These are phyloP conservation scores for Chelmon rostratus DNA, from an alignment of 2,797 vertebrate species.

Conservation along the genomic window DNA sequence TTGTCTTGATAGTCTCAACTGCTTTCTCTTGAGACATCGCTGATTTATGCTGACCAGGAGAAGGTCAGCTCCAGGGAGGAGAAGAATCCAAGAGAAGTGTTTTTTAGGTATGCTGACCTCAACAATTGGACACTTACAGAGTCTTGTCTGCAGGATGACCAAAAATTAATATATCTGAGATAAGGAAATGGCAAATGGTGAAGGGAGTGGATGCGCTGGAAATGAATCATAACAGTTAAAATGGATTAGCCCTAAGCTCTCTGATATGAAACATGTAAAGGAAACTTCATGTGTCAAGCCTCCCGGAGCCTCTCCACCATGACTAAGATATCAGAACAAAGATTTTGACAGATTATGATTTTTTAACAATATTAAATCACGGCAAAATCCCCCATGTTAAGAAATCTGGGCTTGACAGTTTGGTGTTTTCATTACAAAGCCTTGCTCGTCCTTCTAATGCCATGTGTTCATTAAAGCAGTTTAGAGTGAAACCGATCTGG, in stretches of 20 bases:
- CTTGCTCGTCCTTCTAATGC: slow-evolving; percentile 14
- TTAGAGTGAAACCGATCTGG: slow-evolving; percentile 36
- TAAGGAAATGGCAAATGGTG: slow-evolving; percentile 54
- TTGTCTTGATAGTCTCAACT: slow-evolving; percentile 54
- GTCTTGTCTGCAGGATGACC: slow-evolving; percentile 37
- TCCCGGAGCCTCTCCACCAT: slow-evolving; percentile 17
- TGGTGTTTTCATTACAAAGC: slow-evolving; percentile 28
- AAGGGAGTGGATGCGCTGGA: slow-evolving; percentile 40
- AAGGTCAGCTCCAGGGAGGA: slow-evolving; percentile 55
- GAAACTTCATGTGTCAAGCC: slow-evolving; percentile 34
- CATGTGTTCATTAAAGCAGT: slow-evolving; percentile 28
- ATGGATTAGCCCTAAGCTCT: slow-evolving; percentile 20
- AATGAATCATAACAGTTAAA: slow-evolving; percentile 19
- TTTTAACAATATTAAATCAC: slow-evolving; percentile 28
- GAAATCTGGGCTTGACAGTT: slow-evolving; percentile 18
- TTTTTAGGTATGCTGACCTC: slow-evolving; percentile 55
- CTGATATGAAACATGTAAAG: slow-evolving; percentile 20
- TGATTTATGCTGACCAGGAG: slow-evolving; percentile 59
- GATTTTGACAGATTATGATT: slow-evolving; percentile 21
- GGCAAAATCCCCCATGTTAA: not conserved
- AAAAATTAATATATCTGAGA: slow-evolving; percentile 63
- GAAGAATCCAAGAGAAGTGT: slow-evolving; percentile 69
- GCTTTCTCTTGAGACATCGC: slow-evolving; percentile 33
- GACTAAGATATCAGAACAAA: slow-evolving; percentile 29
- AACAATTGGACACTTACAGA: slow-evolving; percentile 39